These are phyloP conservation scores for Ornithoptera alexandrae DNA, from an alignment of 2,888 invertebrate species.

Conservation along the genomic window DNA sequence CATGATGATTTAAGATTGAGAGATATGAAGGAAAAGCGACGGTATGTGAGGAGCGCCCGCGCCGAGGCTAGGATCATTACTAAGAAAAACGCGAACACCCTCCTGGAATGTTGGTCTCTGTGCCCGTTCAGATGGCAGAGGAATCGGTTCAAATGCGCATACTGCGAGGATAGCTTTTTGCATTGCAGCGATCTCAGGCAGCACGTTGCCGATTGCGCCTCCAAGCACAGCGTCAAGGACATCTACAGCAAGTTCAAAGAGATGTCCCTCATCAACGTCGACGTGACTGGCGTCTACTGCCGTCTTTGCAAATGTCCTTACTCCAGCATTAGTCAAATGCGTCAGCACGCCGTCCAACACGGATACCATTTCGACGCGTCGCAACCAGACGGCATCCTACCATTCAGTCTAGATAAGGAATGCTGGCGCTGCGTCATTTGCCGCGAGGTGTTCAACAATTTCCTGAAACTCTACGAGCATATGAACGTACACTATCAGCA, in stretches of 20 bases:
- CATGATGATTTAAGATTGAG: slow-evolving; percentile 5
- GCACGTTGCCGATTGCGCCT: slow-evolving; percentile 56
- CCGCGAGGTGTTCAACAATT: slow-evolving; percentile 61
- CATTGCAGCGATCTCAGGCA: slow-evolving; percentile 55
- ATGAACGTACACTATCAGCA: slow-evolving; percentile 73
- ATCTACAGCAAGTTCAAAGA: slow-evolving; percentile 72
- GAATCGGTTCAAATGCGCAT: slow-evolving; percentile 67
- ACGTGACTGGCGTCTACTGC: slow-evolving; percentile 58
- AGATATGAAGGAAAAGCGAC: slow-evolving; percentile 40
- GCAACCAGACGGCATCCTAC: slow-evolving; percentile 66
- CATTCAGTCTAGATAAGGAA: slow-evolving; percentile 63
- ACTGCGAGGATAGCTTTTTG: slow-evolving; percentile 64
- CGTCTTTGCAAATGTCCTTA: slow-evolving; percentile 52
- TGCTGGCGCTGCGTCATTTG: slow-evolving; percentile 67
- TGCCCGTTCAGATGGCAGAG: slow-evolving; percentile 69
- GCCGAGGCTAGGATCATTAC: slow-evolving; percentile 61
- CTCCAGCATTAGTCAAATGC: slow-evolving; percentile 50
- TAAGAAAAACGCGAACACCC: slow-evolving; percentile 65
- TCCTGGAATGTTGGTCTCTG: slow-evolving; percentile 65
- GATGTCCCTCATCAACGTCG: slow-evolving; percentile 69
- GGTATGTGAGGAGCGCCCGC: slow-evolving; percentile 61
- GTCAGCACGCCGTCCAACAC: slow-evolving; percentile 58
- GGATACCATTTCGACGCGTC: slow-evolving; percentile 53
- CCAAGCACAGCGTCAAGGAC: slow-evolving; percentile 54
- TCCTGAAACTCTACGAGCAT: slow-evolving; percentile 69